phyloP scores from a whole-genome alignment of 1,140 invertebrate species.

The Temnothorax nylanderi region DNA sequence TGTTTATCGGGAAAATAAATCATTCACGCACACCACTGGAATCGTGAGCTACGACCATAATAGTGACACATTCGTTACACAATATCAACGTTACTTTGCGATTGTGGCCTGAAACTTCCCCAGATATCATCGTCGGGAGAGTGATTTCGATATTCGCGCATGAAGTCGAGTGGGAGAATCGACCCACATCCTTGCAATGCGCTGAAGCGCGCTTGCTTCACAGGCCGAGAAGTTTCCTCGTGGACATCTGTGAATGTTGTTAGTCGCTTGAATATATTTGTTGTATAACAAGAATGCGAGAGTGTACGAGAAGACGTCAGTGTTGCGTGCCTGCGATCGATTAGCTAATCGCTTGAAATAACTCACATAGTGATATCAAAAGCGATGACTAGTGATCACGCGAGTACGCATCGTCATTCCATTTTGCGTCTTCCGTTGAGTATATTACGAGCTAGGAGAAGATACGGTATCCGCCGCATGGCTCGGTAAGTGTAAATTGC shows the following conservation, averaged over 20 bases:
- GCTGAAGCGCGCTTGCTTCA: not conserved
- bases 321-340: not conserved
- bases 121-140: not conserved
- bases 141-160: not conserved
- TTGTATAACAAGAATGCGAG: slow-evolving; percentile 4
- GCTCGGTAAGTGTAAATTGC: slow-evolving; percentile 55
- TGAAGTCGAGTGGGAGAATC: slow-evolving; percentile 28
- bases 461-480: slow-evolving; percentile 44
- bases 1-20: slow-evolving; percentile 31
- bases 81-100: slow-evolving; percentile 7
- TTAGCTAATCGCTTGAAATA: not conserved
- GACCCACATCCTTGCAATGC: slow-evolving; percentile 3
- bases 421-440: slow-evolving; percentile 45
- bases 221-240: not conserved
- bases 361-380: slow-evolving; percentile 54
- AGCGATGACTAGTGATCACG: slow-evolving; percentile 70
- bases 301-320: not conserved
- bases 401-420: slow-evolving; percentile 11
- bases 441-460: slow-evolving; percentile 51
- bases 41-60: not conserved
- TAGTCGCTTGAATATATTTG: not conserved
- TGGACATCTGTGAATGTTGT: not conserved
- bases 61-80: not conserved
- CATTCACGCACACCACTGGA: not conserved
- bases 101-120: not conserved